A percentile compares a stretch with the other conserved stretches of the same genome.
These are phyloP conservation scores for Sakesphorus luctuosus DNA, from an alignment of 2,113 vertebrate species.

Conservation along the genomic window DNA sequence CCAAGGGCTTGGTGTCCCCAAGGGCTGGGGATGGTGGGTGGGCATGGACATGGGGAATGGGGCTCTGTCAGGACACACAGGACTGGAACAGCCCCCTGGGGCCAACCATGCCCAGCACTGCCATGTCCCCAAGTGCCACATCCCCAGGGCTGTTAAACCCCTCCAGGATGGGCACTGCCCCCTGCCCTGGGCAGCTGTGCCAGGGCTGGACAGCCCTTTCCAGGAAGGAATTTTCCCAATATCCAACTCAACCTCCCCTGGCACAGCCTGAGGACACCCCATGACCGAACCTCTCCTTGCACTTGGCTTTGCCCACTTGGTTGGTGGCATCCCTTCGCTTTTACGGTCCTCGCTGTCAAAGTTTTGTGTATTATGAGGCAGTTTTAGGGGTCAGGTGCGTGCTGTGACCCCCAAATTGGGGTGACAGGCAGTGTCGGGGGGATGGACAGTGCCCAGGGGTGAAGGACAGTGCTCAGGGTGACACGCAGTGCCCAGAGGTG, in stretches of 20 bases:
- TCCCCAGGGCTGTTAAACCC: no score
- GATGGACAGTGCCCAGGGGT: no score
- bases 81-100: neutral
- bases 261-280: neutral
- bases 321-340: fast-evolving
- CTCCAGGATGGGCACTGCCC: neutral
- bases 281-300: fast-evolving
- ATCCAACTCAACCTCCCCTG: neutral
- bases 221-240: neutral
- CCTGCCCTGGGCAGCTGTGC: neutral
- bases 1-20: no score
- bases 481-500: no score
- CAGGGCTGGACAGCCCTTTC: neutral
- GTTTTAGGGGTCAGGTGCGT: fast-evolving
- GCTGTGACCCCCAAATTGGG: fast-evolving
- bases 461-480: no score
- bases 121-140: neutral
- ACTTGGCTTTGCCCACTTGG: fast-evolving
- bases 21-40: no score
- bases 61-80: neutral
- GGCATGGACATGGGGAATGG: neutral
- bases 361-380: fast-evolving
- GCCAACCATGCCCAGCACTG: neutral
- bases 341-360: fast-evolving
- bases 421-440: neutral